Base-by-base conservation (phyloP, 2,888 invertebrate genomes). In the Hirtodrosophila histrioides region DNA sequence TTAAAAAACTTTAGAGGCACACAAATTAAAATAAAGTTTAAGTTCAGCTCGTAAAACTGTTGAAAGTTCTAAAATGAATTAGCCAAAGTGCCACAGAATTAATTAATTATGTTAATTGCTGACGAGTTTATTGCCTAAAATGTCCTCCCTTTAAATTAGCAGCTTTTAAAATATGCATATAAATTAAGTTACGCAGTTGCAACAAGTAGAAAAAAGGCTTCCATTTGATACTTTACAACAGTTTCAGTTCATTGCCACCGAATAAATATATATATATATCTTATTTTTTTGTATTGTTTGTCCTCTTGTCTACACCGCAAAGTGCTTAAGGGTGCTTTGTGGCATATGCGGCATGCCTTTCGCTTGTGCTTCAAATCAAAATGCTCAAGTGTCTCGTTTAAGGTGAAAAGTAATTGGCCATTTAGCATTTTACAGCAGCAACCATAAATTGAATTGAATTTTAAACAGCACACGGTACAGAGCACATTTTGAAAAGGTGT, bases 331-430 rank as follows among this genome's bases (percentile, higher is more conserved):
- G 31, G 11, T 39, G 39, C 27, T 56, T 45, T 43, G 61, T 64
- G 62, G 69, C 62, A 35, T 37, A 23, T 11, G 61, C 33, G 35
- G 24, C 9, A 31, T 31, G 31, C 36, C 29, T 44, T 27, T 27
- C 5, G 3, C 17, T 36, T 36, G 37, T 40, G 53, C 36, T 23
- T 3, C 44, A 33, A 37, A 44, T 61, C 44, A 43, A 46, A 48
- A 41, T 37, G 36, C 65, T 58, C 58, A 27, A 68, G 51, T 70
- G 64, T 10, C 61, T 69, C 71, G 69, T 71, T 39, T 48, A 65
- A 69, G 80, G 71, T 72, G 80, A 56, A 62, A 71, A 70, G 62
- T 74, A 75, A 86, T 83, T 83, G 83, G 75, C 86, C 69, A 74
- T 80, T 80, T 80, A 57, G 49, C 43, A 58, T 58, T 82, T 78